A percentile compares a stretch with the other conserved stretches of the same genome.
phyloP scores from a whole-genome alignment of 1,140 invertebrate species.

The Pantala flavescens region DNA sequence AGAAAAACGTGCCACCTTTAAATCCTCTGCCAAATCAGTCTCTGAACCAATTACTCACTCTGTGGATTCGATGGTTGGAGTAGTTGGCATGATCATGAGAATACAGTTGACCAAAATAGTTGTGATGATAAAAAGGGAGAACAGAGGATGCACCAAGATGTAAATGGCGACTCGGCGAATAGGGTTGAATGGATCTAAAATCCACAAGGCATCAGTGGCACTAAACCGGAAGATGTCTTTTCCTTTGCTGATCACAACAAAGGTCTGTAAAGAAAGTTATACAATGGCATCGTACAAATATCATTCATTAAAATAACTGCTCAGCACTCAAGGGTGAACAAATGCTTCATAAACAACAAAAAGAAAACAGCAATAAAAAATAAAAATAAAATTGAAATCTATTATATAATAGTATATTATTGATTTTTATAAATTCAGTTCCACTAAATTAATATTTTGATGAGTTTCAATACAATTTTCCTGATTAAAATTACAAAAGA shows the following conservation, averaged over 20 bases:
- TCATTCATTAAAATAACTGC: background rate
- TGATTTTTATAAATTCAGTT: too few species aligned
- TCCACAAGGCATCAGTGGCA: slow-evolving; percentile 88
- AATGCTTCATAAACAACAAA: background rate
- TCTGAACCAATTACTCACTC: slow-evolving; percentile 66
- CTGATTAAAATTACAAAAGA: too few species aligned
- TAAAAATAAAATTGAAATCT: background rate
- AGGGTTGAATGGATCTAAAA: slow-evolving; percentile 94
- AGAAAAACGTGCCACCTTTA: too few species aligned
- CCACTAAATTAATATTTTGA: too few species aligned
- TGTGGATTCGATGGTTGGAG: slow-evolving; percentile 85
- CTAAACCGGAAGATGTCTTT: slow-evolving; percentile 98
- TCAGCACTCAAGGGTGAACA: background rate
- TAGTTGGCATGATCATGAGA: slow-evolving; percentile 93
- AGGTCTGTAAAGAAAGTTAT: slow-evolving; percentile 66
- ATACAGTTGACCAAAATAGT: slow-evolving; percentile 97
- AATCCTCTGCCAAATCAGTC: too few species aligned
- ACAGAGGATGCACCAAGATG: slow-evolving; percentile 93
- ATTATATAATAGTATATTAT: too few species aligned
- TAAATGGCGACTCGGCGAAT: slow-evolving; percentile 93
- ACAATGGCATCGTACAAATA: background rate
- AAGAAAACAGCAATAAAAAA: background rate
- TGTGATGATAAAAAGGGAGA: slow-evolving; percentile 95
- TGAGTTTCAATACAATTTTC: too few species aligned
- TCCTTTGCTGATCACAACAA: slow-evolving; percentile 95